Conservation (phyloP, 2,888 invertebrate species). For the Blomia tropicalis region DNA sequence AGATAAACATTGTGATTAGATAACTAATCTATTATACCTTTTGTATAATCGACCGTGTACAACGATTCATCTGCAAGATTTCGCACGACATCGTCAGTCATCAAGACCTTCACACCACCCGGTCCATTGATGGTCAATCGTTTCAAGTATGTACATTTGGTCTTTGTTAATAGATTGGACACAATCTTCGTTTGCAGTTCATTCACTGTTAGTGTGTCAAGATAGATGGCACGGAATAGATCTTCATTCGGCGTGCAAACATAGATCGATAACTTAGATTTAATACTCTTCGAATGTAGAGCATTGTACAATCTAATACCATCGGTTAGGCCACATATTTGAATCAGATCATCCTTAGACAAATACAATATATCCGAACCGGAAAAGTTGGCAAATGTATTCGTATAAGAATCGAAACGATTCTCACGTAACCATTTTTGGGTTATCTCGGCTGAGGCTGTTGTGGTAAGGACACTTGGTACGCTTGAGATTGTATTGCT, state of each 20-base stretch:
- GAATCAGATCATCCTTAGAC: constrained; percentile 75
- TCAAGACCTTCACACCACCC: constrained; percentile 60
- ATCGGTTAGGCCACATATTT: constrained; percentile 82
- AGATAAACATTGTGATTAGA: not conserved
- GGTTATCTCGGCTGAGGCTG: constrained; percentile 43
- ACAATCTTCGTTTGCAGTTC: constrained; percentile 53
- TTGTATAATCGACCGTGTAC: constrained; percentile 47
- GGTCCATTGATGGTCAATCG: constrained; percentile 64
- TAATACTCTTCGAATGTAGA: constrained; percentile 49
- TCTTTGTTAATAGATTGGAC: constrained; percentile 33
- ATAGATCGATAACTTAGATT: constrained; percentile 66
- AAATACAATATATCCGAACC: constrained; percentile 74
- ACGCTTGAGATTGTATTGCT: not conserved
- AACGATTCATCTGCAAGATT: constrained; percentile 64
- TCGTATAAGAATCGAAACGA: constrained; percentile 56
- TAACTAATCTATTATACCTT: constrained; percentile 36
- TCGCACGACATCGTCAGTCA: constrained; percentile 67
- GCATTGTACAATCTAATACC: constrained; percentile 83
- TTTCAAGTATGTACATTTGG: constrained; percentile 36
- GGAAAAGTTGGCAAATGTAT: constrained; percentile 66
- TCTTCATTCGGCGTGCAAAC: constrained; percentile 50
- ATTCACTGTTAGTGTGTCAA: constrained; percentile 49
- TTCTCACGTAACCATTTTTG: constrained; percentile 60
- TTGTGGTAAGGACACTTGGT: not conserved
- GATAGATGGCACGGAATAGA: constrained; percentile 63